These are phyloP conservation scores for Bombus polaris DNA, from an alignment of 1,140 invertebrate species.

Conservation along the genomic window DNA sequence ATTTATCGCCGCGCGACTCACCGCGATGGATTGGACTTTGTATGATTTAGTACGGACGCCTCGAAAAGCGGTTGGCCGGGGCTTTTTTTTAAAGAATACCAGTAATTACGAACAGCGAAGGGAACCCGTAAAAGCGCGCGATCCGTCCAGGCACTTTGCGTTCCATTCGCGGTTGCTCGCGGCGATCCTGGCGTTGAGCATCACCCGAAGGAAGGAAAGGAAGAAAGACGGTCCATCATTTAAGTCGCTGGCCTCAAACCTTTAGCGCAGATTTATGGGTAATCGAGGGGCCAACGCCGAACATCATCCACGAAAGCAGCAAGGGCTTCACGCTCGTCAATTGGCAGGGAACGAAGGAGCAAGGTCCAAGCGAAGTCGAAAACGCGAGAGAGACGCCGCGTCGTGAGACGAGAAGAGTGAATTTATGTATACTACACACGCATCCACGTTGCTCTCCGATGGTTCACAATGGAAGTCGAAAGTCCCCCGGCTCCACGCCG, in stretches of 20 bases:
- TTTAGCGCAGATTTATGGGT: conserved; percentile 79
- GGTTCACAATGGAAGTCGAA: conserved; percentile 14
- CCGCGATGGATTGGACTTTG: conserved; percentile 45
- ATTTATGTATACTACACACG: conserved; percentile 30
- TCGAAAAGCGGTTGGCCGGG: conserved; percentile 42
- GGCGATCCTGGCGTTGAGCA: conserved; percentile 57
- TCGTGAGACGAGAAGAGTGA: conserved; percentile 26
- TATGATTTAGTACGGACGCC: conserved; percentile 61
- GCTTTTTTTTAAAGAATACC: conserved; percentile 63
- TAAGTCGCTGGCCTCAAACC: conserved; percentile 68
- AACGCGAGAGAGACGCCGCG: conserved; percentile 27
- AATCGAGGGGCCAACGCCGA: conserved; percentile 72
- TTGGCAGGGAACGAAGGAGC: conserved; percentile 30
- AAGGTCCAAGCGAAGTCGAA: conserved; percentile 43
- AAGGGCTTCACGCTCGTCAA: conserved; percentile 61
- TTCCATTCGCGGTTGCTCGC: conserved; percentile 66
- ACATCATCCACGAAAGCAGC: conserved; percentile 68
- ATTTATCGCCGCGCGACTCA: not conserved
- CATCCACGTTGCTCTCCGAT: conserved; percentile 30
- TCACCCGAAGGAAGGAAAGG: conserved; percentile 61
- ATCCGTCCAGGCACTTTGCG: conserved; percentile 61
- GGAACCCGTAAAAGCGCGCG: conserved; percentile 58
- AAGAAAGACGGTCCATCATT: conserved; percentile 70
- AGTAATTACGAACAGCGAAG: conserved; percentile 62
- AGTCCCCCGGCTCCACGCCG: conserved; percentile 20